phyloP scores from a whole-genome alignment of 2,888 invertebrate genomes.

The Diarsia brunnea region DNA sequence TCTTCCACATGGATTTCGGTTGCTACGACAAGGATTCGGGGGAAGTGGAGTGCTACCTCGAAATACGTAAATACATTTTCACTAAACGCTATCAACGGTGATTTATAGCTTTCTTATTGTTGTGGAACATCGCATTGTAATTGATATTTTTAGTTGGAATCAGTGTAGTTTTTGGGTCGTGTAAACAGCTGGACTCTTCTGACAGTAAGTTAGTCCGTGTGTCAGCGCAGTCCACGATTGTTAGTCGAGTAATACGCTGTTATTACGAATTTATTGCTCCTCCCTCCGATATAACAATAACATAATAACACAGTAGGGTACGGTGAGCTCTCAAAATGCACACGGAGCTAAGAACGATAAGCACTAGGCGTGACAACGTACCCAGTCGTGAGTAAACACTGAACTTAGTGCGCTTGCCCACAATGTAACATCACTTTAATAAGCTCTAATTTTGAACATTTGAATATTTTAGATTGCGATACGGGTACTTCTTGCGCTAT shows the following conservation, averaged over 20 bases:
- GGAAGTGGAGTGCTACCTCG: constrained; percentile 93
- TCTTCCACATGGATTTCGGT: constrained; percentile 91
- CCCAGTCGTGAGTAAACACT: constrained; percentile 86
- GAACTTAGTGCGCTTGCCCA: constrained; percentile 62
- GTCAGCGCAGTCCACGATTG: constrained; percentile 86
- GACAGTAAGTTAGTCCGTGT: constrained; percentile 85
- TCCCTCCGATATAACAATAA: constrained; percentile 68
- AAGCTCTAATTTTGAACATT: constrained; percentile 77
- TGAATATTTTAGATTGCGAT: constrained; percentile 89
- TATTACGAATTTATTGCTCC: constrained; percentile 76
- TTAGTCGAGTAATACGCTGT: constrained; percentile 80
- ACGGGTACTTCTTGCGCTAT: constrained; percentile 89
- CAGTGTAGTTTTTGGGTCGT: constrained; percentile 88
- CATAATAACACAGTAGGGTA: constrained; percentile 65
- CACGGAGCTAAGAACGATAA: constrained; percentile 81
- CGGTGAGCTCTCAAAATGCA: constrained; percentile 77
- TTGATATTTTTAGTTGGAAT: constrained; percentile 90
- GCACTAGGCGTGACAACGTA: constrained; percentile 86
- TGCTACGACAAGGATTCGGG: constrained; percentile 92
- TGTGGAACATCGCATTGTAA: constrained; percentile 87
- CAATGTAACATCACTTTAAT: constrained; percentile 54
- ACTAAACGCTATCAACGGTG: constrained; percentile 82
- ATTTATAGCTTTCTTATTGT: constrained; percentile 85
- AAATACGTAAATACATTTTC: constrained; percentile 92
- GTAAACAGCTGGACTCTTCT: constrained; percentile 88